phyloP scores from a whole-genome alignment of 2,113 vertebrate species.

The Oryzias curvinotus region DNA sequence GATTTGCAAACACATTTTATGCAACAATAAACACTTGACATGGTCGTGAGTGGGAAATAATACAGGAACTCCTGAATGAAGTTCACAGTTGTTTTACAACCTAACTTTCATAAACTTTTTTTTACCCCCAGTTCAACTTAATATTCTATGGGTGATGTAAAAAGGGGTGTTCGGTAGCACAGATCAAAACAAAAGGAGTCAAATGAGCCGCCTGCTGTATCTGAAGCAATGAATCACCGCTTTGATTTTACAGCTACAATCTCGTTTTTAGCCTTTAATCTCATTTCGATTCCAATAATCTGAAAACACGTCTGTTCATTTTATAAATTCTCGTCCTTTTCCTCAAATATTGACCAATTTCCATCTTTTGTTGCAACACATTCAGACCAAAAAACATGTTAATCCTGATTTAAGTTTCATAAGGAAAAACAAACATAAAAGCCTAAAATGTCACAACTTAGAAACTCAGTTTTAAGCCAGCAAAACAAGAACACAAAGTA shows the following conservation, averaged over 20 bases:
- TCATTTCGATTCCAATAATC: slow-evolving; percentile 27
- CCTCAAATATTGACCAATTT: slow-evolving; percentile 61
- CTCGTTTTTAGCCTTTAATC: not conserved
- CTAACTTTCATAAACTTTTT: too few relatives aligned
- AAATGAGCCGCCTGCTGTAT: too few relatives aligned
- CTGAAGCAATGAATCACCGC: too few relatives aligned
- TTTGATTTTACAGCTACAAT: too few relatives aligned
- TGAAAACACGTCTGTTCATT: slow-evolving; percentile 43
- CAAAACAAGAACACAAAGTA: slow-evolving; percentile 57
- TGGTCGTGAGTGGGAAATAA: slow-evolving; percentile 5
- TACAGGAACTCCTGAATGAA: slow-evolving; percentile 1
- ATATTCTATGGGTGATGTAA: too few relatives aligned
- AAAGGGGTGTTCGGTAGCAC: slow-evolving; percentile 11
- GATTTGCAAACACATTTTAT: slow-evolving; percentile 35
- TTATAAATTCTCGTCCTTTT: slow-evolving; percentile 54
- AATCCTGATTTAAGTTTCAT: slow-evolving; percentile 67
- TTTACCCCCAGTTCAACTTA: too few relatives aligned
- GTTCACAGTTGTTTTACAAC: slow-evolving; percentile 8
- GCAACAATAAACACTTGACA: slow-evolving; percentile 11
- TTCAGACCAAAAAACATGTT: slow-evolving; percentile 54
- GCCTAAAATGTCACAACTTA: slow-evolving; percentile 58
- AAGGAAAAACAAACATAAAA: slow-evolving; percentile 67
- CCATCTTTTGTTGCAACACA: slow-evolving; percentile 45
- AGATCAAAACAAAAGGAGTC: slow-evolving; percentile 38
- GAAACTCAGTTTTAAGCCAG: slow-evolving; percentile 49